A percentile compares a stretch with the other conserved stretches of the same genome.
phyloP scores from a whole-genome alignment of 2,888 invertebrate species.

The Heteropelma amictum region DNA sequence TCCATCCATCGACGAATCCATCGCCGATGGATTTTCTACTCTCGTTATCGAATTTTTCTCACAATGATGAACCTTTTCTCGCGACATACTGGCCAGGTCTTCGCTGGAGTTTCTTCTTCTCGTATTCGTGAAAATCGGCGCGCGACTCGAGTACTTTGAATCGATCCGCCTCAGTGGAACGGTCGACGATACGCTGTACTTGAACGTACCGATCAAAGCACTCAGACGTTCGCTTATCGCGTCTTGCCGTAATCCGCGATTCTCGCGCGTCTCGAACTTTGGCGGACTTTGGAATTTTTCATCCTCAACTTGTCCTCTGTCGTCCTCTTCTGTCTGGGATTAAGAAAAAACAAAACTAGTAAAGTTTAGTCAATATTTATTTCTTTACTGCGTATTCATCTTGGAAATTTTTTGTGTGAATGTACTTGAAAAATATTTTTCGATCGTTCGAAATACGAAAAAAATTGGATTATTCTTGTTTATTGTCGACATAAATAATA shows the following conservation, averaged over 20 bases:
- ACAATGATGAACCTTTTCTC: slow-evolving; percentile 58
- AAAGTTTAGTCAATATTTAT: no score
- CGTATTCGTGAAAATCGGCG: slow-evolving; percentile 8
- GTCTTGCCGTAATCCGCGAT: slow-evolving; percentile 19
- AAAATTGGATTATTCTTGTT: no score
- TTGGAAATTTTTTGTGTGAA: no score
- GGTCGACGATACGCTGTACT: slow-evolving; percentile 38
- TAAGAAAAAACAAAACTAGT: not conserved
- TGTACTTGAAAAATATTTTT: no score
- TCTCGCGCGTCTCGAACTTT: not conserved
- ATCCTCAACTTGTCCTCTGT: not conserved
- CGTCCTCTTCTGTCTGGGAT: not conserved
- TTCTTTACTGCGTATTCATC: no score
- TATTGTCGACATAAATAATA: no score
- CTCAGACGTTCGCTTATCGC: slow-evolving; percentile 47
- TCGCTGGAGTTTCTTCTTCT: slow-evolving; percentile 79
- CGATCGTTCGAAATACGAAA: no score
- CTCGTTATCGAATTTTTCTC: no score
- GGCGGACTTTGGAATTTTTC: not conserved
- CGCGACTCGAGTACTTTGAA: slow-evolving; percentile 38
- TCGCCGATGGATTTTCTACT: no score
- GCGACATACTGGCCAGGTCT: slow-evolving; percentile 71
- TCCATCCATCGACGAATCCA: not conserved
- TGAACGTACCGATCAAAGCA: slow-evolving; percentile 28
- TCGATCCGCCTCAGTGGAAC: slow-evolving; percentile 47